These are phyloP conservation scores for Tor tambroides DNA, from an alignment of 2,113 vertebrate species.

Conservation along the genomic window DNA sequence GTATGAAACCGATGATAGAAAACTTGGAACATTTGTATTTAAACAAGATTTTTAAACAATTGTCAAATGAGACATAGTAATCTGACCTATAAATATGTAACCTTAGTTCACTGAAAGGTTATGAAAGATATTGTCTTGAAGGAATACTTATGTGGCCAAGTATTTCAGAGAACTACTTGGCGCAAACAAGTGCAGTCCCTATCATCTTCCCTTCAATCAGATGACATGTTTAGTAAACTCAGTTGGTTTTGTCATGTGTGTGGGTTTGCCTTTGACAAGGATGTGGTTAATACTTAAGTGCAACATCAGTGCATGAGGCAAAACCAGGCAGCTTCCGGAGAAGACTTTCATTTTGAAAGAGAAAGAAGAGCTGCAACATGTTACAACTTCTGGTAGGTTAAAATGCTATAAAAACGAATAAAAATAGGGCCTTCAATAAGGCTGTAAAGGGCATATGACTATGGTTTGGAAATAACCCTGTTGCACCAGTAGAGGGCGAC, in stretches of 20 bases:
- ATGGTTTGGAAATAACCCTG: background rate
- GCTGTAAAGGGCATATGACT: background rate
- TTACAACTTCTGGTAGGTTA: background rate
- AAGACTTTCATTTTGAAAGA: background rate
- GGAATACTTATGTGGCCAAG: too few species aligned
- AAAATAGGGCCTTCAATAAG: background rate
- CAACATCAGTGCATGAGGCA: background rate
- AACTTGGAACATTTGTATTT: background rate
- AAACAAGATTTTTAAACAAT: background rate
- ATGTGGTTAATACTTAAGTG: conserved; percentile 12
- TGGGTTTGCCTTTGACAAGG: background rate
- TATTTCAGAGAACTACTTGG: background rate
- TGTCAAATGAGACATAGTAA: background rate
- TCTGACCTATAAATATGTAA: background rate
- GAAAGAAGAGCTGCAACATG: background rate
- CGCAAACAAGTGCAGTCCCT: background rate
- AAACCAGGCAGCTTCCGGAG: background rate
- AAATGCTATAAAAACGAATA: background rate
- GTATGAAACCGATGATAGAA: background rate
- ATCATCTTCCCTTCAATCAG: background rate
- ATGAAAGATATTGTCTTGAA: too few species aligned
- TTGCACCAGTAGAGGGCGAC: background rate
- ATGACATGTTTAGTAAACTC: background rate
- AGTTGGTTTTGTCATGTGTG: background rate
- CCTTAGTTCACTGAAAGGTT: too few species aligned